A percentile compares a stretch with the other conserved stretches of the same genome.
These are phyloP conservation scores for Stenodema calcarata DNA, from an alignment of 2,888 invertebrate genomes.

Conservation along the genomic window DNA sequence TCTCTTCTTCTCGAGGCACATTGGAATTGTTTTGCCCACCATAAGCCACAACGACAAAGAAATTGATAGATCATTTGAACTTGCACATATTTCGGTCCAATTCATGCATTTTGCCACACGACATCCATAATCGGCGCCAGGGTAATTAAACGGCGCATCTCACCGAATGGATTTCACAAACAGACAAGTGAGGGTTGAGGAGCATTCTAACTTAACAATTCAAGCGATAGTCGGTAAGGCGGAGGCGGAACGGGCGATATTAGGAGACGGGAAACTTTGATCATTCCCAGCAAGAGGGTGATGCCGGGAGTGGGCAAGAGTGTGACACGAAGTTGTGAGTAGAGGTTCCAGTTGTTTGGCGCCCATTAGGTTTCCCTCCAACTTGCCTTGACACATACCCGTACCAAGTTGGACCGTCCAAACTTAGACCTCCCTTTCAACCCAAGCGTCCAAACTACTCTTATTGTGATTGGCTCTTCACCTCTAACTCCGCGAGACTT, in stretches of 20 bases:
- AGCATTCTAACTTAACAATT: slow-evolving; percentile 20
- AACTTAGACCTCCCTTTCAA: neutral
- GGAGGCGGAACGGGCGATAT: slow-evolving; percentile 21
- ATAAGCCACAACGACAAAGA: too few relatives aligned
- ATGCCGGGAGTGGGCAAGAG: neutral
- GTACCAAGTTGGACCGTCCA: slow-evolving; percentile 7
- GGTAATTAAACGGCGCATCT: neutral
- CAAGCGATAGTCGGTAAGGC: neutral
- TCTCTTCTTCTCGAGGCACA: too few relatives aligned
- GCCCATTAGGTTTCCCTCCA: slow-evolving; percentile 35
- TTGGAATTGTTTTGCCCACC: too few relatives aligned
- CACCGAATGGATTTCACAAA: neutral
- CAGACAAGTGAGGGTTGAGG: neutral
- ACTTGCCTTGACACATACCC: slow-evolving; percentile 33
- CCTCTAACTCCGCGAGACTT: slow-evolving; percentile 10
- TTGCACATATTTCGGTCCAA: too few relatives aligned
- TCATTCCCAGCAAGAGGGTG: slow-evolving; percentile 41
- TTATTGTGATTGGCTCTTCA: slow-evolving; percentile 38
- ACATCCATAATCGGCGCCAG: too few relatives aligned
- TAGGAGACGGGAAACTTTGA: slow-evolving; percentile 51
- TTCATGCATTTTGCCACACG: too few relatives aligned
- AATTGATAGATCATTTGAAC: too few relatives aligned
- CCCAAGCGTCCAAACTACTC: slow-evolving; percentile 17
- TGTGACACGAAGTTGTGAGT: slow-evolving; percentile 17
- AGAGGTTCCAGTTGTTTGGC: slow-evolving; percentile 41